Percentiles rank a stretch among this genome's conserved stretches.
Conservation (phyloP, 2,113 vertebrate species). For the Cairina moschata region DNA sequence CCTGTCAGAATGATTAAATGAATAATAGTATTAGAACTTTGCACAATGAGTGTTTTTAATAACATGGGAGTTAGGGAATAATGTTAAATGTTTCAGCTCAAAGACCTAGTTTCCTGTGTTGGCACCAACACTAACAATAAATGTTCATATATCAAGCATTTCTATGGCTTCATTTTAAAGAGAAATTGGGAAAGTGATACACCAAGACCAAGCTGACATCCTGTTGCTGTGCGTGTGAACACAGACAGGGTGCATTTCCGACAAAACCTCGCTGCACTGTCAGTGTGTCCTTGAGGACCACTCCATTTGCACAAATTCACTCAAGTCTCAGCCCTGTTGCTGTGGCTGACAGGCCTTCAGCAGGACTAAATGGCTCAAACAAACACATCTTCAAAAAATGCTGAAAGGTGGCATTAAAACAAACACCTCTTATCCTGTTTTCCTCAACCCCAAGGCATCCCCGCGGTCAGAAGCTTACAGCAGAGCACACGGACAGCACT, state of each 20-base stretch:
- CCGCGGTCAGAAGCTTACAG: background rate
- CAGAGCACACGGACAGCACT: background rate
- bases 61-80: conserved; percentile 7
- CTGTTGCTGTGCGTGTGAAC: background rate
- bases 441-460: background rate
- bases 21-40: conserved; percentile 18
- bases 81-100: conserved; percentile 33
- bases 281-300: background rate
- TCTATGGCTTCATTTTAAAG: conserved; percentile 51
- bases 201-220: conserved; percentile 16
- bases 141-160: conserved; percentile 38
- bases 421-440: background rate
- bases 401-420: background rate
- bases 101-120: conserved; percentile 50
- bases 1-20: conserved; percentile 40
- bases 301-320: background rate
- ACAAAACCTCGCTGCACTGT: background rate
- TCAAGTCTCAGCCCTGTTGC: background rate
- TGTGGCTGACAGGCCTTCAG: background rate
- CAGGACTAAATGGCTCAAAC: background rate
- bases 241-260: background rate
- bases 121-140: conserved; percentile 6
- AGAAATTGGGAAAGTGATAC: conserved; percentile 13
- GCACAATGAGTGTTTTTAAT: background rate
- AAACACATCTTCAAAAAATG: background rate